Percentiles rank a stretch among this genome's conserved stretches.
phyloP scores from a whole-genome alignment of 2,113 vertebrate genomes.

The Hiodon alosoides region DNA sequence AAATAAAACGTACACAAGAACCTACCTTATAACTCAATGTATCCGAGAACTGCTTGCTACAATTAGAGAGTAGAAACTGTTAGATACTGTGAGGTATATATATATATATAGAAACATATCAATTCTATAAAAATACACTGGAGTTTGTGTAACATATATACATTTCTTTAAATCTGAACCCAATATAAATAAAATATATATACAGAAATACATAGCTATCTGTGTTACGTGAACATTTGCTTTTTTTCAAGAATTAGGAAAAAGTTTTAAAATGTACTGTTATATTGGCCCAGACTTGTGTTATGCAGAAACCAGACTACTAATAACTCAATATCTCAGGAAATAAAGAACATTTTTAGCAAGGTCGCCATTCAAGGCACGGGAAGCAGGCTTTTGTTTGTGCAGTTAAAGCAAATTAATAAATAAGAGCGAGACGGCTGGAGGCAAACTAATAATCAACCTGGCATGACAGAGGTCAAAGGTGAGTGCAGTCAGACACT shows the following conservation, averaged over 20 bases:
- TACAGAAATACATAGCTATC: not conserved
- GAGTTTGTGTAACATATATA: too few relatives aligned
- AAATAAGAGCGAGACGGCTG: not conserved
- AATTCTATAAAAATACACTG: not conserved
- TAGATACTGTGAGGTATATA: constrained; percentile 24
- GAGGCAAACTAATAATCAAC: constrained; percentile 43
- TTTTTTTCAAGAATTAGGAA: too few relatives aligned
- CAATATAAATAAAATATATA: not conserved
- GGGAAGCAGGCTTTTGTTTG: constrained; percentile 23
- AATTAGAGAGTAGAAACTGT: constrained; percentile 41
- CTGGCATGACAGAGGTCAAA: constrained; percentile 11
- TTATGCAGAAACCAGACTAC: not conserved
- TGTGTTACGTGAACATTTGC: not conserved
- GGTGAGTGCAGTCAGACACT: constrained; percentile 27
- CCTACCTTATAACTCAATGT: constrained; percentile 88
- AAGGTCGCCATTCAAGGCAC: constrained; percentile 11
- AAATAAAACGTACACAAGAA: constrained; percentile 13
- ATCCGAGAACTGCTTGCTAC: constrained; percentile 78
- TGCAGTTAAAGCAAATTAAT: constrained; percentile 20
- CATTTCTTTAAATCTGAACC: not conserved
- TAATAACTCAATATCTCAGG: not conserved
- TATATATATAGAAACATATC: not conserved
- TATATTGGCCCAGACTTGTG: not conserved
- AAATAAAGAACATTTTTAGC: not conserved
- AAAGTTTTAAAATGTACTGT: not conserved